Base-by-base conservation (phyloP, 2,113 vertebrate genomes). In the Cygnus atratus region DNA sequence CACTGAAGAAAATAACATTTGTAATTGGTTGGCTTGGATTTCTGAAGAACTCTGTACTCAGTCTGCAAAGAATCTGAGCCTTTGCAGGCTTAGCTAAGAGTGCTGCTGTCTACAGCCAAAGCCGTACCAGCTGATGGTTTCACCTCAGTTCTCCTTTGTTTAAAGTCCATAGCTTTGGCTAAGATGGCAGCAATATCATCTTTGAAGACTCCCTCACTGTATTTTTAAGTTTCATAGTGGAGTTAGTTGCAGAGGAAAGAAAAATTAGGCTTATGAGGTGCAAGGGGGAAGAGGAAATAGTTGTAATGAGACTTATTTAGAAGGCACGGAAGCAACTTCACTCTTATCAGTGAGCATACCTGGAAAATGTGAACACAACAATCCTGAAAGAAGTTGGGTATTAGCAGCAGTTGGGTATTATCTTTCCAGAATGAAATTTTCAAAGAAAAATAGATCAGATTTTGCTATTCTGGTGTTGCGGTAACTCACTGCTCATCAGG, bases 21-120 rank as follows among this genome's bases (percentile, higher is more conserved):
- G 8, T 85, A 90, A 91, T 70, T 87, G 61, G 43, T 75, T 94
- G 74, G 87, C 87, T 84, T 70, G 87, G 79, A 70, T 91, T 92
- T 91, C 58, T 92, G 37, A 24, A 58, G 62, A 79, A 79, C 41
- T 85, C 71, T 95, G 12, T 82, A 26, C 79, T 95, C 81, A 85
- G 58, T 80, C 35, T 70, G 9, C 54, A 76, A 59, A 84, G 61
- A 87, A 89, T 68, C 1, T 7, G 68, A n/a, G 43, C 73, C 78
- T 62, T 72, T 48, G 65, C 21, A 78, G n/a, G 31, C 83, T 93
- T 58, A 76, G 54, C 85, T 95, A 57, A 88, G 79, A 62, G 39
- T 28, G 41, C 72, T 93, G 68, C 16, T 59, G 39, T 77, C 59
- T 90, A 13, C 46, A 84, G 43, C 37, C 26, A 41, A 68, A 72